Conservation (phyloP, 1,140 invertebrate genomes). For the Zaprionus ornatus region DNA sequence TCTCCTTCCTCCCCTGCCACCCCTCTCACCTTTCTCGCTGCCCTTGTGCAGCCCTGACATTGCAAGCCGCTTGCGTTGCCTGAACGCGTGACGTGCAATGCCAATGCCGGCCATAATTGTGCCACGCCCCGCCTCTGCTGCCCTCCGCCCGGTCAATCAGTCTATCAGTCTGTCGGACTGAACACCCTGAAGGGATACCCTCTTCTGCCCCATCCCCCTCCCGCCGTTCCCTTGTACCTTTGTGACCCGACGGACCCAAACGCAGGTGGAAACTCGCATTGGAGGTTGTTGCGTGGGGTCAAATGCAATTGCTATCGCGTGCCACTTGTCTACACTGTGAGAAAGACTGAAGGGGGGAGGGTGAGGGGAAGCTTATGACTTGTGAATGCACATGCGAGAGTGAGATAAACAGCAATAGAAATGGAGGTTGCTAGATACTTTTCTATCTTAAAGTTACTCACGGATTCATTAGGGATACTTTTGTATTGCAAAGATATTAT, state of each 20-base stretch:
- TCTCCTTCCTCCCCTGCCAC: not conserved
- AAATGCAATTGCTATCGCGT: slow-evolving; percentile 23
- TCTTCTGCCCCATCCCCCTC: not conserved
- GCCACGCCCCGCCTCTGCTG: not conserved
- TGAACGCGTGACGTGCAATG: slow-evolving; percentile 29
- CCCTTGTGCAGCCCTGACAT: slow-evolving; percentile 38
- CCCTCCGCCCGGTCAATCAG: slow-evolving; percentile 23
- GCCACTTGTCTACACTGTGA: slow-evolving; percentile 21
- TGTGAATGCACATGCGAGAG: not conserved
- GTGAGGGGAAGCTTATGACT: not conserved
- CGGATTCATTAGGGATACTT: too few relatives aligned
- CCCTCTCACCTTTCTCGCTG: not conserved
- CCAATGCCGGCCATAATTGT: slow-evolving; percentile 45
- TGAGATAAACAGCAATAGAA: not conserved
- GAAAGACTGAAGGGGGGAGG: not conserved
- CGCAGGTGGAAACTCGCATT: slow-evolving; percentile 32
- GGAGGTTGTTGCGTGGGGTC: slow-evolving; percentile 24
- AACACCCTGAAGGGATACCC: not conserved
- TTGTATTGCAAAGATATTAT: too few relatives aligned
- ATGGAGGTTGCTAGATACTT: not conserved
- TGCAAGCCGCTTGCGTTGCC: slow-evolving; percentile 36
- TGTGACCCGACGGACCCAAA: not conserved
- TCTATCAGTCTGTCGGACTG: slow-evolving; percentile 16
- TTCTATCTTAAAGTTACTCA: too few relatives aligned
- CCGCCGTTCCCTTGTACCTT: not conserved